These are phyloP conservation scores for Tinea trinotella DNA, from an alignment of 2,888 invertebrate genomes.

Conservation along the genomic window DNA sequence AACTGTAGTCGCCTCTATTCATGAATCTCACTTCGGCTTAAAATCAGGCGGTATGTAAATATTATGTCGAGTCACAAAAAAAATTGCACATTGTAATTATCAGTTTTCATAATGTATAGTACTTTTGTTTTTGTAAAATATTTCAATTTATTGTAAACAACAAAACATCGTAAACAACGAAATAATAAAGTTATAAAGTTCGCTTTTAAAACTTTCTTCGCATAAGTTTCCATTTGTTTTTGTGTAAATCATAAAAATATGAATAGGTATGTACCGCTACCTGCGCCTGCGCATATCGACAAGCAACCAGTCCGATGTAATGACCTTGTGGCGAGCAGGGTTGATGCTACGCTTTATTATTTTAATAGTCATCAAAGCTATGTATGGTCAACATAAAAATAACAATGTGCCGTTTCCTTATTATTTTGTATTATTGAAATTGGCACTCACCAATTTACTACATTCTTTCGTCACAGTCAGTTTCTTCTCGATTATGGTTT, in stretches of 20 bases:
- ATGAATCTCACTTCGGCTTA: too few relatives aligned
- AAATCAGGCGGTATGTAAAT: too few relatives aligned
- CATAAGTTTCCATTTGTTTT: background rate
- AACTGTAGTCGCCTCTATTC: too few relatives aligned
- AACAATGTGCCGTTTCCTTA: background rate
- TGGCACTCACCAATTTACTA: background rate
- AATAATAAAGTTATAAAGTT: background rate
- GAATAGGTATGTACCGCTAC: conserved; percentile 6
- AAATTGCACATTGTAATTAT: too few relatives aligned
- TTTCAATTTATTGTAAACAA: too few relatives aligned
- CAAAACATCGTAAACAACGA: background rate
- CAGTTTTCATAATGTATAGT: too few relatives aligned
- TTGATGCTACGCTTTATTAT: conserved; percentile 53
- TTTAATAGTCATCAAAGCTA: conserved; percentile 52
- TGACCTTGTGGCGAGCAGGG: conserved; percentile 29
- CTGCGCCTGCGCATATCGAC: conserved; percentile 10
- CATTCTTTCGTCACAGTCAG: background rate
- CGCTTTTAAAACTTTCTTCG: background rate
- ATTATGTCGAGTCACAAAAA: too few relatives aligned
- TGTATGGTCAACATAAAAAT: conserved; percentile 34
- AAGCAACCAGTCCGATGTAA: conserved; percentile 27
- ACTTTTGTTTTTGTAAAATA: too few relatives aligned
- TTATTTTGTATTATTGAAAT: conserved; percentile 1
- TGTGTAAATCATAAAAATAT: conserved; percentile 5
- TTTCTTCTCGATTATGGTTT: background rate